Evolutionary conservation across 1,140 invertebrate genomes (phyloP), one percentile per base, ranked within the genome.

Genomic region (Batillaria attramentaria): DNA sequence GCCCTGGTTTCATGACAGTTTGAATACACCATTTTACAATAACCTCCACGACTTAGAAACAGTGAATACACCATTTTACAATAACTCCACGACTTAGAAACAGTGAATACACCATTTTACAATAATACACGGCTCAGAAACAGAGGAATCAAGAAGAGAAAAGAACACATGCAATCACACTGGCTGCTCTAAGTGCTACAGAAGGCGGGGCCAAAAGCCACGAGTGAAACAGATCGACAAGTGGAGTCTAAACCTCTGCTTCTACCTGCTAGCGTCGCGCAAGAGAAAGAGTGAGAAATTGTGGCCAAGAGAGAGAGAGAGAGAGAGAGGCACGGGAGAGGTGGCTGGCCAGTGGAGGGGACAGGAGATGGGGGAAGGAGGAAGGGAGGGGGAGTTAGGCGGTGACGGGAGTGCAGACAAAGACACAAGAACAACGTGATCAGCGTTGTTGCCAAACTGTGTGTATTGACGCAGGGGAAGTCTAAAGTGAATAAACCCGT

Each of bases 401-500:
- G n/a, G n/a, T n/a, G 35, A 42, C 37, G 16, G 35, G 24, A 69
- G 66, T 39, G 31, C 39, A 35, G 31, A 35, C 66, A 69, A 69
- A 69, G 31, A 33, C 18, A 20, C 18, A 28, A 20, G 8, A n/a
- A 24, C 57, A 60, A 60, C 57, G 57, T 60, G 57, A 60, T 60
- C 6, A 28, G 57, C 57, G 6, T 5, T 60, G 57, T 60, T 60
- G 57, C 57, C 57, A 60, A 60, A 6, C 57, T 5, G 8, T n/a
- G 6, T 28, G 6, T 60, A 28, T 60, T 60, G 57, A 60, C 57
- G 57, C 57, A 60, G 24, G 31, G 57, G 24, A 60, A 8, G 57
- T 28, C 57, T 60, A 60, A 60, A 60, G 57, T 60, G 57, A 60
- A 60, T 60, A 60, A 60, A 60, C 57, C 24, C 57, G 57, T 60